Base-by-base conservation (phyloP, 1,140 invertebrate species). In the Hesperophylax magnus region DNA sequence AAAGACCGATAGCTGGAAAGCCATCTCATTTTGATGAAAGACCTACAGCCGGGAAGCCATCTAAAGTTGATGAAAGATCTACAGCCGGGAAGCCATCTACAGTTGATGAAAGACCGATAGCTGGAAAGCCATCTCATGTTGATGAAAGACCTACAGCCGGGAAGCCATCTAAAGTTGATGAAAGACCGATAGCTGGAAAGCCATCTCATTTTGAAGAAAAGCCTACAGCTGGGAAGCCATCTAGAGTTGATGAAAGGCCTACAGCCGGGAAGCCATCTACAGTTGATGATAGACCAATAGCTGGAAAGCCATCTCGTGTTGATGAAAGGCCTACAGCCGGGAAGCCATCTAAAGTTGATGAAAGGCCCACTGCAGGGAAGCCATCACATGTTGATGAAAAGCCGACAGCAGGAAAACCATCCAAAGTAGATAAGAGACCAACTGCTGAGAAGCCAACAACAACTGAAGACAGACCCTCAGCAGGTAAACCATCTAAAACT, bases 381-480 rank as follows among this genome's bases (percentile, higher is more conserved):
- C 31, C 67, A 9, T 27, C 22, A 15, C 2, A 11, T 3, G 17
- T 27, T 31, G 27, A 31, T n/a, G 27, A 31, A 27, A 65, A 17
- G 14, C 61, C 77, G 3, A 20, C 8, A 65, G 24, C 61, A 3
- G 61, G 24, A 11, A 65, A 31, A 14, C 18, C 24, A 65, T 65
- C 15, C 2, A 18, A 71, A 17, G 63, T 27, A 39, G 74, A 76
- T 58, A 15, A 31, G n/a, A 76, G 11, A 60, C 74, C 74, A 9
- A 60, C 53, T 1, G 54, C 24, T 17, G 52, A 34, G 6, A 76
- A 76, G 20, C 52, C 78, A 47, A 24, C 69, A 27, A n/a, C 60
- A 9, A 14, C n/a, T 52, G 84, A 88, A 76, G 85, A 82, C 14
- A 84, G 86, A 80, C 87, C 86, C 31, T 39, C 63, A 14, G 31